Percentiles rank a stretch among this genome's conserved stretches.
phyloP scores from a whole-genome alignment of 2,888 invertebrate genomes.

The Nomada hirtipes region DNA sequence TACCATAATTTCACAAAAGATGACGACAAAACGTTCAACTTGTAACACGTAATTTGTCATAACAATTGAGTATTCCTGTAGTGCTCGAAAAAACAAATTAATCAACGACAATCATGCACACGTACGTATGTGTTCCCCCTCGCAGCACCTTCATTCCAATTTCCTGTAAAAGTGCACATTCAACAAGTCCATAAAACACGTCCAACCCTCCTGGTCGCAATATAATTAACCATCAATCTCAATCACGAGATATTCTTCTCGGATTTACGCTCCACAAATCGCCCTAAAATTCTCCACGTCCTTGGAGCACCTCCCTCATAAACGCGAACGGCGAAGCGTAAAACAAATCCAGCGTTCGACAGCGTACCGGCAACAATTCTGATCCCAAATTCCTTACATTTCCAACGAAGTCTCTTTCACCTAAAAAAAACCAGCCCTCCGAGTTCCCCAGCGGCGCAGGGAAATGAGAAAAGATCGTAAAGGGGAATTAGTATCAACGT shows the following conservation, averaged over 20 bases:
- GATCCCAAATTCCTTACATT: slow-evolving; percentile 46
- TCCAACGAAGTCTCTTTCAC: not conserved
- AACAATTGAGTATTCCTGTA: too few relatives aligned
- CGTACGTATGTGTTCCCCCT: too few relatives aligned
- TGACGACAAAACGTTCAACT: too few relatives aligned
- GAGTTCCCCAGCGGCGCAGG: not conserved
- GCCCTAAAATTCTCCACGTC: not conserved
- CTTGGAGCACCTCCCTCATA: slow-evolving; percentile 30
- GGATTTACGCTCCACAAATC: not conserved
- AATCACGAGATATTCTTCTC: not conserved
- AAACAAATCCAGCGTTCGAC: slow-evolving; percentile 35
- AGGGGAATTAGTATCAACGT: slow-evolving; percentile 8
- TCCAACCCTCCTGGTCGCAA: not conserved
- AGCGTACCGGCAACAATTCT: slow-evolving; percentile 30
- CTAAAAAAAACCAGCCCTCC: slow-evolving; percentile 7
- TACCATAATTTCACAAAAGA: too few relatives aligned
- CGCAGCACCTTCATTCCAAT: too few relatives aligned
- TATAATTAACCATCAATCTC: not conserved
- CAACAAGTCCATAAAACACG: not conserved
- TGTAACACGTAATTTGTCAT: too few relatives aligned
- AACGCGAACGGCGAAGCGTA: slow-evolving; percentile 45
- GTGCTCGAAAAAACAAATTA: too few relatives aligned
- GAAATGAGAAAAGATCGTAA: slow-evolving; percentile 14
- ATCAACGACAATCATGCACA: too few relatives aligned
- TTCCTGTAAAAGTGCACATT: too few relatives aligned